Conservation (phyloP, 2,797 vertebrate species). For the Diplodus puntazzo region DNA sequence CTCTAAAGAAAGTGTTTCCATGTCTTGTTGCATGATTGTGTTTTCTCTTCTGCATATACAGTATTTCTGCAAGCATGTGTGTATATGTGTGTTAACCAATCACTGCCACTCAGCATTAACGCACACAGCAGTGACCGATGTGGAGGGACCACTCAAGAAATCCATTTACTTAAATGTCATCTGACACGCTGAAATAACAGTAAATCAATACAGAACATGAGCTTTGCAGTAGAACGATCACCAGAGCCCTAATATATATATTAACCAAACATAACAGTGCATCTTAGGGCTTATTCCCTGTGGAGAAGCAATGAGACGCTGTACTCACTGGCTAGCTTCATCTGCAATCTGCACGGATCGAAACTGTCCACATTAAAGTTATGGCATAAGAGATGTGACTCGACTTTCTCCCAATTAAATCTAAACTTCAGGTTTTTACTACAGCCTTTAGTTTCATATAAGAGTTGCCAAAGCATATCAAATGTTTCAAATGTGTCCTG, state of each 20-base stretch:
- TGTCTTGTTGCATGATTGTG: slow-evolving; percentile 1
- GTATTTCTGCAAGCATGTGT: background rate
- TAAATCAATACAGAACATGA: background rate
- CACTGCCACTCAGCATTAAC: slow-evolving; percentile 24
- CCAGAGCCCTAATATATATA: background rate
- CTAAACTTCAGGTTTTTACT: slow-evolving; percentile 24
- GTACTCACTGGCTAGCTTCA: slow-evolving; percentile 2
- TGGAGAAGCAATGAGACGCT: background rate
- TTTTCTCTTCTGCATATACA: background rate
- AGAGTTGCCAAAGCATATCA: background rate
- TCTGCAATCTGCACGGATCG: slow-evolving; percentile 2
- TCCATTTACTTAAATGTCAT: slow-evolving; percentile 43
- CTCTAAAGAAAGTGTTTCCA: background rate
- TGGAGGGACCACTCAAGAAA: slow-evolving; percentile 30
- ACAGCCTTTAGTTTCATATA: background rate
- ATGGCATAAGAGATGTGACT: background rate
- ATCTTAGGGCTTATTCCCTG: background rate
- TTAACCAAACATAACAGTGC: too few relatives aligned
- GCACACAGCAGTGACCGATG: slow-evolving; percentile 31
- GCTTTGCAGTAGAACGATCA: background rate
- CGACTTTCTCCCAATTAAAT: slow-evolving; percentile 5
- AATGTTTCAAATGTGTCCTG: background rate
- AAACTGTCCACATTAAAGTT: slow-evolving; percentile 13
- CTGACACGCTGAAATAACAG: slow-evolving; percentile 27
- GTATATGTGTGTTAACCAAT: background rate